These are phyloP conservation scores for Herpetotheres cachinnans DNA, from an alignment of 2,113 vertebrate species.

Conservation along the genomic window DNA sequence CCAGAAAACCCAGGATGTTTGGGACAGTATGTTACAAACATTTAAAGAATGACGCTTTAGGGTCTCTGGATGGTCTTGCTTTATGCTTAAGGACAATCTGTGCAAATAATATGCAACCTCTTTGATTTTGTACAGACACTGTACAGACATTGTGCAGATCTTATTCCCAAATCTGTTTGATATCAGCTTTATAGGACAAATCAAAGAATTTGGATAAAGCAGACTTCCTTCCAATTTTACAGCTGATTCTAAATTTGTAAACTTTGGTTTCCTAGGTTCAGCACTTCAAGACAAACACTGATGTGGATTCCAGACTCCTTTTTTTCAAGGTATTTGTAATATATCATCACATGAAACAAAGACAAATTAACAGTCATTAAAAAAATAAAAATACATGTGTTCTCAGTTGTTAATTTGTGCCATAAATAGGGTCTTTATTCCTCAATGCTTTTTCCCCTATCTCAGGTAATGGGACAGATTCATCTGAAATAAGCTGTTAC, in stretches of 20 bases:
- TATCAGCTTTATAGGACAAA: neutral
- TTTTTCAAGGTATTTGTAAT: conserved; percentile 90
- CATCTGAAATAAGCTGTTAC: neutral
- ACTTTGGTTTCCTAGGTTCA: conserved; percentile 83
- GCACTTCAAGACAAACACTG: conserved; percentile 96
- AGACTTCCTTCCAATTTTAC: neutral
- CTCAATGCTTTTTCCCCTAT: neutral
- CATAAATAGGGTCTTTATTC: neutral
- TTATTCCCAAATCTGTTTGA: neutral
- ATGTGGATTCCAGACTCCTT: conserved; percentile 99
- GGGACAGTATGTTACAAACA: neutral
- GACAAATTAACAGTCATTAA: neutral
- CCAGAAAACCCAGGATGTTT: neutral
- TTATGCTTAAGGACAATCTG: neutral
- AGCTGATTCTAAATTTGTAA: neutral
- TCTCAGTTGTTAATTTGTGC: neutral
- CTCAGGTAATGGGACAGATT: neutral
- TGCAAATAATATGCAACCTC: neutral
- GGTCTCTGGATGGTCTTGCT: neutral
- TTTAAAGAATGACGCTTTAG: neutral
- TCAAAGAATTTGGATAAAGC: neutral
- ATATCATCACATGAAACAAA: neutral
- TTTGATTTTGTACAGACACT: neutral
- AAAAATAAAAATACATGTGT: neutral
- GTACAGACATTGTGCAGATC: neutral